Evolutionary conservation across 1,140 invertebrate species (phyloP).

Genomic region (Akabosia matsudoensis): DNA sequence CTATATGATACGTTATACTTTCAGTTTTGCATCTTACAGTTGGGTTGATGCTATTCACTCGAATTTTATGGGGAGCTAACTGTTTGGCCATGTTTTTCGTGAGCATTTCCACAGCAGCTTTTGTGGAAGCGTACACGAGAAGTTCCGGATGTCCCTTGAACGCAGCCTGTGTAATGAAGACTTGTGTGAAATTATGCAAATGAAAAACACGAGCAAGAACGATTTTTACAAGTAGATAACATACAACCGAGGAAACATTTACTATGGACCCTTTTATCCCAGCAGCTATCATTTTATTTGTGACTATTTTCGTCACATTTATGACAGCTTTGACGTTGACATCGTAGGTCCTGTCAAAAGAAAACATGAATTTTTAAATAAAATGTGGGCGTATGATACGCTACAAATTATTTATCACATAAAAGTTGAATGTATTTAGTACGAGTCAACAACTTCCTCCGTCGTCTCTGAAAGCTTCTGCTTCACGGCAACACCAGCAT

Average conservation of each 20-base stretch:
- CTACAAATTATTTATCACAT: not conserved
- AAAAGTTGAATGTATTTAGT: too few species aligned
- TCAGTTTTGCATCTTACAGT: not conserved
- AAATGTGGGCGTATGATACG: too few species aligned
- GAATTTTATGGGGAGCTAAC: not conserved
- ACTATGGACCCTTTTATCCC: slow-evolving; percentile 75
- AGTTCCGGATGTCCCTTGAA: not conserved
- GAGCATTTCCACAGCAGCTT: slow-evolving; percentile 11
- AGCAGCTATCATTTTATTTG: slow-evolving; percentile 67
- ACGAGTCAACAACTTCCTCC: slow-evolving; percentile 68
- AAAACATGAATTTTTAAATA: too few species aligned
- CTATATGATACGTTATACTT: too few species aligned
- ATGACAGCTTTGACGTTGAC: slow-evolving; percentile 80
- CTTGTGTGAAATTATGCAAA: too few species aligned
- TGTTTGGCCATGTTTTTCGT: slow-evolving; percentile 7
- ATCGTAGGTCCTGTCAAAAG: slow-evolving; percentile 64
- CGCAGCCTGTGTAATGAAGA: not conserved
- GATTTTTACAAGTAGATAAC: slow-evolving; percentile 10
- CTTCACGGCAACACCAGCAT: slow-evolving; percentile 65
- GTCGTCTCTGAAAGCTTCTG: slow-evolving; percentile 63
- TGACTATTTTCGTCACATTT: slow-evolving; percentile 75
- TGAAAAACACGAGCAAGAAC: not conserved
- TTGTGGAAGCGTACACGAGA: not conserved
- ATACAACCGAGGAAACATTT: slow-evolving; percentile 79
- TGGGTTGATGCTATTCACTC: slow-evolving; percentile 20